Percentiles rank a stretch among this genome's conserved stretches.
These are phyloP conservation scores for Prosopocoilus inquinatus DNA, from an alignment of 2,888 invertebrate species.

Conservation along the genomic window DNA sequence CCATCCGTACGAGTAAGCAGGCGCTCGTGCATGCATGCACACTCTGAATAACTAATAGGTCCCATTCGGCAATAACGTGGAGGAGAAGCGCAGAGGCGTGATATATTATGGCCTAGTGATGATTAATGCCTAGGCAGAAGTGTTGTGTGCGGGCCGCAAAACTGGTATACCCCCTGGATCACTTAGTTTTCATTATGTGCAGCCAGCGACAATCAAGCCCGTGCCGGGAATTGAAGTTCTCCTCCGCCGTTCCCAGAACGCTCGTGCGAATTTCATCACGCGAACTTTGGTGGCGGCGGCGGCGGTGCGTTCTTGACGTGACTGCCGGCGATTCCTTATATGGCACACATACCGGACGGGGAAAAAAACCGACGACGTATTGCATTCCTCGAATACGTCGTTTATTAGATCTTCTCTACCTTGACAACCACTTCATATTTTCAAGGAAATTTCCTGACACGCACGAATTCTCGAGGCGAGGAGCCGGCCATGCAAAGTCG, in stretches of 20 bases:
- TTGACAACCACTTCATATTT: no score
- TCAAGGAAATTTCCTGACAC: no score
- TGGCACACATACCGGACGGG: conserved; percentile 18
- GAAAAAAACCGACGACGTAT: conserved; percentile 18
- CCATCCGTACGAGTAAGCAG: not conserved
- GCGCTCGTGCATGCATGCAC: not conserved
- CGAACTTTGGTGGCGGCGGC: no score
- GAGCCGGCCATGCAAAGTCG: no score
- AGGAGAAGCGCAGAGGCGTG: not conserved
- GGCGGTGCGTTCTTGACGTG: conserved; percentile 22
- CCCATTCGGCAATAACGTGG: not conserved
- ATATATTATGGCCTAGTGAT: not conserved
- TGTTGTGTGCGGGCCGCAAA: conserved; percentile 15
- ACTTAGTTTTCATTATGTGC: conserved; percentile 28
- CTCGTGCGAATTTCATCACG: conserved; percentile 28
- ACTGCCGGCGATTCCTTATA: conserved; percentile 14
- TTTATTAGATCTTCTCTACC: no score
- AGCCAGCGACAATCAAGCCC: conserved; percentile 24
- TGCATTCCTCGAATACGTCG: conserved; percentile 14
- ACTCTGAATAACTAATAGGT: not conserved
- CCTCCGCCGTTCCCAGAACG: conserved; percentile 19
- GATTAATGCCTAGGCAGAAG: not conserved
- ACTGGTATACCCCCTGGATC: conserved; percentile 23
- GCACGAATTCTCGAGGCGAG: no score
- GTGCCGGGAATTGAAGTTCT: conserved; percentile 24